Conservation (phyloP, 2,797 vertebrate species). For the Crocodylus rhombifer region DNA sequence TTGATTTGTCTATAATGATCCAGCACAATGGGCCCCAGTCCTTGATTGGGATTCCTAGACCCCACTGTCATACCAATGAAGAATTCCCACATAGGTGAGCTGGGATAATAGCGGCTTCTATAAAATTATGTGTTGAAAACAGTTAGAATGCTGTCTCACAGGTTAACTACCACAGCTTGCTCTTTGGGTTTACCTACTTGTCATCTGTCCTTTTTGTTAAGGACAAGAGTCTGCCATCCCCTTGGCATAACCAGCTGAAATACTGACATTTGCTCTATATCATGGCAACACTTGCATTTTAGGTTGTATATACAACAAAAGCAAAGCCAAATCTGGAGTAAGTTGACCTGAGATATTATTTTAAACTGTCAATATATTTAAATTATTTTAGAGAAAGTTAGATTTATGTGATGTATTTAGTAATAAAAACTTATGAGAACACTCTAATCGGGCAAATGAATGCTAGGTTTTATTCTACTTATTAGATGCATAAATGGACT, state of each 20-base stretch:
- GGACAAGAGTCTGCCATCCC: not conserved
- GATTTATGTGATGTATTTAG: too few relatives aligned
- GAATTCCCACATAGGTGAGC: not conserved
- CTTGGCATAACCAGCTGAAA: not conserved
- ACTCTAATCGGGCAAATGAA: too few relatives aligned
- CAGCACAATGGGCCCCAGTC: not conserved
- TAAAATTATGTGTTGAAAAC: not conserved
- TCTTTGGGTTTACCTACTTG: not conserved
- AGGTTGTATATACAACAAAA: not conserved
- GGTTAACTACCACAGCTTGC: not conserved
- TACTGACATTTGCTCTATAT: not conserved
- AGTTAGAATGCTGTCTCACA: not conserved
- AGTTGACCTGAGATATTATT: conserved; percentile 4
- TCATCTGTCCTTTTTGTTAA: not conserved
- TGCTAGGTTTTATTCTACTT: too few relatives aligned
- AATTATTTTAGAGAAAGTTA: not conserved
- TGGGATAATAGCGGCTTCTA: not conserved
- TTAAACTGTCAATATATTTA: not conserved
- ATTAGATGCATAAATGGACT: too few relatives aligned
- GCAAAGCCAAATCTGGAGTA: not conserved
- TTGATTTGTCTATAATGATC: conserved; percentile 14
- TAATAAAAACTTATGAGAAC: too few relatives aligned
- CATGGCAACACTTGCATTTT: not conserved
- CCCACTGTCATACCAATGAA: not conserved
- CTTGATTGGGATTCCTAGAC: not conserved